Conservation (phyloP, 1,140 invertebrate genomes). For the Drosophila seguyi region DNA sequence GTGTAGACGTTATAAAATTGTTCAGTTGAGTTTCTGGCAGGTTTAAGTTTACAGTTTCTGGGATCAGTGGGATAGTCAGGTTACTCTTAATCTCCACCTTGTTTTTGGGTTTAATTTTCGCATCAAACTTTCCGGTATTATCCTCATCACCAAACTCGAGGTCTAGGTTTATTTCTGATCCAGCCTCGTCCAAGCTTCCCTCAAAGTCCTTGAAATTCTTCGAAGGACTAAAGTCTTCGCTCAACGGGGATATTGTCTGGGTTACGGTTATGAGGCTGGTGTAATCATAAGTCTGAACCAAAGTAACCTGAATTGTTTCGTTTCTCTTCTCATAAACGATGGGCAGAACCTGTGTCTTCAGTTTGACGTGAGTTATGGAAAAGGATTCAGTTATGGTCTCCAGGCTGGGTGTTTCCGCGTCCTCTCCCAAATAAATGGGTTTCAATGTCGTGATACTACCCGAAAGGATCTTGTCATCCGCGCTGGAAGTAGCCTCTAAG, state of each 20-base stretch:
- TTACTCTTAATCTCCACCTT: slow-evolving; percentile 51
- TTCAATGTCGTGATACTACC: slow-evolving; percentile 93
- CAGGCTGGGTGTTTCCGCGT: slow-evolving; percentile 91
- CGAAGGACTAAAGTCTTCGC: slow-evolving; percentile 88
- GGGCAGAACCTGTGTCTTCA: slow-evolving; percentile 94
- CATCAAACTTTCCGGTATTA: slow-evolving; percentile 88
- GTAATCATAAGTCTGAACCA: slow-evolving; percentile 95
- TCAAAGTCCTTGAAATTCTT: slow-evolving; percentile 94
- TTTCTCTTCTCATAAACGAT: slow-evolving; percentile 89
- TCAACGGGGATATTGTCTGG: slow-evolving; percentile 94
- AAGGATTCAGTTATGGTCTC: slow-evolving; percentile 96
- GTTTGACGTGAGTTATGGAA: slow-evolving; percentile 93
- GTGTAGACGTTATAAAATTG: slow-evolving; percentile 90
- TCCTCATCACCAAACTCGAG: slow-evolving; percentile 93
- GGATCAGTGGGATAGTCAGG: slow-evolving; percentile 21
- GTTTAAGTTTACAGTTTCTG: slow-evolving; percentile 26
- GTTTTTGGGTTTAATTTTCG: slow-evolving; percentile 80
- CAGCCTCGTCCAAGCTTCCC: slow-evolving; percentile 93
- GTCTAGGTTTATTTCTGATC: slow-evolving; percentile 93
- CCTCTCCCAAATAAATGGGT: slow-evolving; percentile 90
- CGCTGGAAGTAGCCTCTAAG: slow-evolving; percentile 91
- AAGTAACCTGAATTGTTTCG: slow-evolving; percentile 90
- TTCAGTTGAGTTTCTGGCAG: slow-evolving; percentile 39
- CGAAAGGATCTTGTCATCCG: slow-evolving; percentile 90
- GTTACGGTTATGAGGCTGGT: slow-evolving; percentile 94